These are phyloP conservation scores for Amphimedon queenslandica DNA, from an alignment of 37 sponge, comb jelly and placozoan species.

Conservation along the genomic window DNA sequence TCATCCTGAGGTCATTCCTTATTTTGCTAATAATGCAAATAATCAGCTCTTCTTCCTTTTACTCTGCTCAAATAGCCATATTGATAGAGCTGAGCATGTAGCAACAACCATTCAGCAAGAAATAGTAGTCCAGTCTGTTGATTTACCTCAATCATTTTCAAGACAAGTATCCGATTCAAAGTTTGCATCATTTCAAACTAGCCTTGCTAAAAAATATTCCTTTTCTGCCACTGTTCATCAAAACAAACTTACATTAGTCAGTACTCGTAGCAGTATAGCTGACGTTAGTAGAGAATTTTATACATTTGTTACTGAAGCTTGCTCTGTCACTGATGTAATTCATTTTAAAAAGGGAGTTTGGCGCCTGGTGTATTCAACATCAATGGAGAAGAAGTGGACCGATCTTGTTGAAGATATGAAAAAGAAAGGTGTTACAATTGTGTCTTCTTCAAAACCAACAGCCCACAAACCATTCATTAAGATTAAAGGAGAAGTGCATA, in stretches of 20 bases:
- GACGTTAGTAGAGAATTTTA: not conserved
- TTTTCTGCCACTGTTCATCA: not conserved
- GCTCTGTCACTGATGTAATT: constrained; percentile 5
- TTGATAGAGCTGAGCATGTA: not conserved
- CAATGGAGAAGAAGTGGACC: constrained; percentile 21
- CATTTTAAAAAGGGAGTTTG: constrained; percentile 24
- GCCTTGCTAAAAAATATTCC: not conserved
- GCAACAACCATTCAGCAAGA: not conserved
- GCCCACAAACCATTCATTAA: not conserved
- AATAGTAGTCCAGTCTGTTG: not conserved
- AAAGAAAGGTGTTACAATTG: not conserved
- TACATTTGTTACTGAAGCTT: constrained; percentile 27
- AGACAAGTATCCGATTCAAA: not conserved
- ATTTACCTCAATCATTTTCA: not conserved
- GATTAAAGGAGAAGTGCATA: constrained; percentile 12
- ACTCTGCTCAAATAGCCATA: not conserved
- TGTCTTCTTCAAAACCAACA: not conserved
- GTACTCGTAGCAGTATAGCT: not conserved
- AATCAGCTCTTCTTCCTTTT: not conserved
- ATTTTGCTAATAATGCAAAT: too few species aligned
- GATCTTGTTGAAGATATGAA: not conserved
- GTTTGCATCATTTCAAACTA: not conserved
- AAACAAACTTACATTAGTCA: not conserved
- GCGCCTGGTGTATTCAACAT: constrained; percentile 8
- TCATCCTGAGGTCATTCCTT: too few species aligned